phyloP scores from a whole-genome alignment of 2,113 vertebrate genomes.

The Raja brachyura region DNA sequence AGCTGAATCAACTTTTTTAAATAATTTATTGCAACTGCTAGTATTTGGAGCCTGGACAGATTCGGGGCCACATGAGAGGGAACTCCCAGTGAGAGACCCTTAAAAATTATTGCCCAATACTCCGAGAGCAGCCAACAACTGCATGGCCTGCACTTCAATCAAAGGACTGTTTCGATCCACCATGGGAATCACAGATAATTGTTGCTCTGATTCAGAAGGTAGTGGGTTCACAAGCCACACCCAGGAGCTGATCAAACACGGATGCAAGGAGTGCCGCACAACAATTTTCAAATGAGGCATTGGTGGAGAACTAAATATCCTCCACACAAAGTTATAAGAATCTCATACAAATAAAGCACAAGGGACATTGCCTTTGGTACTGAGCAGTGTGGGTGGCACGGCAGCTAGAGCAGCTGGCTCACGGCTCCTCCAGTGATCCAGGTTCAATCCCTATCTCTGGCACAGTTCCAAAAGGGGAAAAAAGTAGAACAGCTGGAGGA shows the following conservation, averaged over 20 bases:
- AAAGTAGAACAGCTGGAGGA: too few relatives aligned
- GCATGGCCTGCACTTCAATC: background rate
- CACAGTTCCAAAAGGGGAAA: too few relatives aligned
- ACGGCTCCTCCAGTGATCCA: too few relatives aligned
- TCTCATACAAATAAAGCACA: background rate
- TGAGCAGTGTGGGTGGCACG: too few relatives aligned
- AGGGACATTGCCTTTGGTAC: background rate
- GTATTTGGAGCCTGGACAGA: background rate
- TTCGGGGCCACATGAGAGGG: background rate
- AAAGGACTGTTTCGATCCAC: background rate
- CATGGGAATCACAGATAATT: background rate
- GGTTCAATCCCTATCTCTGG: too few relatives aligned
- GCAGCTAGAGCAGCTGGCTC: too few relatives aligned
- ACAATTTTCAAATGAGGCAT: background rate
- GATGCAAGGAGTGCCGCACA: background rate
- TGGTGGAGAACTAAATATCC: background rate
- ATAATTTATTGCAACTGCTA: background rate
- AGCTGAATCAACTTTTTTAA: conserved; percentile 10
- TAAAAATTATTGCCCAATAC: too few relatives aligned
- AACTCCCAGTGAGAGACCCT: too few relatives aligned
- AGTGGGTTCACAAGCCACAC: background rate
- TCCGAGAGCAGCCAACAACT: background rate
- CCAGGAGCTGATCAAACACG: background rate
- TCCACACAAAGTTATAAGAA: background rate
- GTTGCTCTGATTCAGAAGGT: background rate